These are phyloP conservation scores for Zygaena filipendulae DNA, from an alignment of 2,888 invertebrate species.

Conservation along the genomic window DNA sequence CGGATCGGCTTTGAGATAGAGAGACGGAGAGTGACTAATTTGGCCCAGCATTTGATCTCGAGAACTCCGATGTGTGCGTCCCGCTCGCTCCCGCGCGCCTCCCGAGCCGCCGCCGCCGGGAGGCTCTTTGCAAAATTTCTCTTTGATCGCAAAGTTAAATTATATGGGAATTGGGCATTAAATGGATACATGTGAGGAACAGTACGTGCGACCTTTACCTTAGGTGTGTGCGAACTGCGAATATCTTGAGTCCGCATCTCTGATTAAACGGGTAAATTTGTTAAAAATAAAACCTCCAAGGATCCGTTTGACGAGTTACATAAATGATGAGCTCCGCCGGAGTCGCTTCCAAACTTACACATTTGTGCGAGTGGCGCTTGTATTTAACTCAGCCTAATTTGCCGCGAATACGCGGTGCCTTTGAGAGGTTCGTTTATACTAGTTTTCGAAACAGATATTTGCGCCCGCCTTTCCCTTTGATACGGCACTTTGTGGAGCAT, in stretches of 20 bases:
- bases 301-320: constrained; percentile 54
- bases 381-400: constrained; percentile 68
- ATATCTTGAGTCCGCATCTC: constrained; percentile 9
- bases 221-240: neutral
- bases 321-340: constrained; percentile 61
- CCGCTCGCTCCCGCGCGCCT: constrained; percentile 52
- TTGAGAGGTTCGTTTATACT: constrained; percentile 67
- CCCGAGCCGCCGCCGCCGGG: constrained; percentile 48
- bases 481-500: constrained; percentile 68
- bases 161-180: constrained; percentile 69
- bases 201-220: constrained; percentile 20
- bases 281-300: constrained; percentile 39
- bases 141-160: constrained; percentile 70
- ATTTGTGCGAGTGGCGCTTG: constrained; percentile 56
- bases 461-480: constrained; percentile 67
- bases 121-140: constrained; percentile 68
- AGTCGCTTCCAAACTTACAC: constrained; percentile 60
- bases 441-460: constrained; percentile 70
- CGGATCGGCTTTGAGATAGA: constrained; percentile 71
- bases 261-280: constrained; percentile 32
- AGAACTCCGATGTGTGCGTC: constrained; percentile 53
- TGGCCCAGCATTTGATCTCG: constrained; percentile 70
- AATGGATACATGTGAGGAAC: constrained; percentile 63
- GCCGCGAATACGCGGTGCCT: constrained; percentile 64
- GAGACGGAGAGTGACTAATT: constrained; percentile 70